These are phyloP conservation scores for Hypsopygia costalis DNA, from an alignment of 2,888 invertebrate genomes.

Conservation along the genomic window DNA sequence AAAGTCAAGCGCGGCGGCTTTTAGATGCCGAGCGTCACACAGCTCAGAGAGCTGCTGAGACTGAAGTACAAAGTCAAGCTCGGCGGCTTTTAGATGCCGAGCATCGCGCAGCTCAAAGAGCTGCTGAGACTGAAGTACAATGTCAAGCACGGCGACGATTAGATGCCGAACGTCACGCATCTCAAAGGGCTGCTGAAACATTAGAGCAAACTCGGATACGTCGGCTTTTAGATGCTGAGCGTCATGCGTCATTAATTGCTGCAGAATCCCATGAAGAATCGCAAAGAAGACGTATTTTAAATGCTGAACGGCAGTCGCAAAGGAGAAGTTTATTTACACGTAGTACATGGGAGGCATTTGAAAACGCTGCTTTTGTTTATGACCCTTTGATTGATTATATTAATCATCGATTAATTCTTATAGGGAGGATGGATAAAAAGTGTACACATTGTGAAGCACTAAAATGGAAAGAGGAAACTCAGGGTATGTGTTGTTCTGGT, in stretches of 20 bases:
- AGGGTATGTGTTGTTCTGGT: slow-evolving; percentile 14
- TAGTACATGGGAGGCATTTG: slow-evolving; percentile 14
- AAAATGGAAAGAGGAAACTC: slow-evolving; percentile 14
- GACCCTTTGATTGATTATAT: slow-evolving; percentile 14
- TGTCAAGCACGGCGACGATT: too few species aligned
- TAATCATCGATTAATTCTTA: slow-evolving; percentile 6
- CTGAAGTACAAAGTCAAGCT: too few species aligned
- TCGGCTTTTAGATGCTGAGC: too few species aligned
- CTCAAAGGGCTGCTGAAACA: too few species aligned
- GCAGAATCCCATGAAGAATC: slow-evolving; percentile 14
- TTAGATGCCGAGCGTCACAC: too few species aligned
- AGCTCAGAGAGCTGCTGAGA: too few species aligned
- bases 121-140: too few species aligned
- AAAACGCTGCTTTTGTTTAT: slow-evolving; percentile 17
- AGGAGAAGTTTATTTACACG: slow-evolving; percentile 8
- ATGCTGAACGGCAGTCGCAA: slow-evolving; percentile 13
- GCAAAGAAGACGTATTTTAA: slow-evolving; percentile 9
- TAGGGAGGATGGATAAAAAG: slow-evolving; percentile 11
- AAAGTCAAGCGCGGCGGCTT: too few species aligned
- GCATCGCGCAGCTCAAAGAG: too few species aligned
- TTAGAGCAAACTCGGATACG: too few species aligned
- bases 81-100: too few species aligned
- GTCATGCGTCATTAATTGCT: slow-evolving; percentile 9
- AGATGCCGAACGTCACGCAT: too few species aligned
- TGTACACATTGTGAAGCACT: slow-evolving; percentile 7